Conservation (phyloP, 92 coral and sea anemone species). For the Parazoanthus darwini region DNA sequence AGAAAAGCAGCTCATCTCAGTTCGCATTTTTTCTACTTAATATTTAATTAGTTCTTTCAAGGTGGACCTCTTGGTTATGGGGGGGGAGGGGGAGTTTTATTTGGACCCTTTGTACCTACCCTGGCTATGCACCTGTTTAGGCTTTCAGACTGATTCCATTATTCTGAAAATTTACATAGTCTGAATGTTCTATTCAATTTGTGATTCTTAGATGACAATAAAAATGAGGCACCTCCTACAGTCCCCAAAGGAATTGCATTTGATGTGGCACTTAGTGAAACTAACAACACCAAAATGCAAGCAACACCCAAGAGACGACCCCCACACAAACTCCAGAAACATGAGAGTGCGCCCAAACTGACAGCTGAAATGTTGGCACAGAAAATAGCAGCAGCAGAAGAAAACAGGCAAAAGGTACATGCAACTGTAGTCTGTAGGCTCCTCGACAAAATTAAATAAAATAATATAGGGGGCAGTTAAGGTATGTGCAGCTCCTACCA, state of each 20-base stretch:
- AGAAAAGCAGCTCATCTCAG: too few species aligned
- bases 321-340: slow-evolving; percentile 73
- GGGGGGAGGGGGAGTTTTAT: too few species aligned
- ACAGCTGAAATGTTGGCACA: slow-evolving; percentile 83
- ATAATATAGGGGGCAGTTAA: not conserved
- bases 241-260: slow-evolving; percentile 54
- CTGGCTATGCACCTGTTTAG: too few species aligned
- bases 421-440: too few species aligned
- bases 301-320: slow-evolving; percentile 35
- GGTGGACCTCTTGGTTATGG: too few species aligned
- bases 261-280: slow-evolving; percentile 47
- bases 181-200: not conserved
- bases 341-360: slow-evolving; percentile 75
- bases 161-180: not conserved
- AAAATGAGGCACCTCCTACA: not conserved
- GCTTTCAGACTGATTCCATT: not conserved
- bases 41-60: too few species aligned
- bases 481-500: too few species aligned
- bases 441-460: too few species aligned
- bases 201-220: not conserved
- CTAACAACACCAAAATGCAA: slow-evolving; percentile 24
- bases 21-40: too few species aligned
- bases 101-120: too few species aligned
- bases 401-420: slow-evolving; percentile 80
- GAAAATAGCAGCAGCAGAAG: slow-evolving; percentile 83